phyloP scores from a whole-genome alignment of 1,140 invertebrate genomes.

The Calosoma granatense region DNA sequence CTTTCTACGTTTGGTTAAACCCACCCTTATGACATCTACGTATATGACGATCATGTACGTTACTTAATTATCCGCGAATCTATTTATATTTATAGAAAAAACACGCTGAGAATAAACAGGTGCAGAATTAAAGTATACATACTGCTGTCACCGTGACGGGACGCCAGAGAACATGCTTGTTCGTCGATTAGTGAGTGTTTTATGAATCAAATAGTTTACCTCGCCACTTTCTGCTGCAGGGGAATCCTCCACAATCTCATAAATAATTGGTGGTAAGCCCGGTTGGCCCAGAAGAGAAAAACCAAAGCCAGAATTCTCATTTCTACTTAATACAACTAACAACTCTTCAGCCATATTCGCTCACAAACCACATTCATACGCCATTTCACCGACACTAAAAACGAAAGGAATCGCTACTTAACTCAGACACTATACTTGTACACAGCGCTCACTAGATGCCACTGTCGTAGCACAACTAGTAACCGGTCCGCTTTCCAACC shows the following conservation, averaged over 20 bases:
- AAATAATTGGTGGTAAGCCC: slow-evolving; percentile 81
- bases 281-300: slow-evolving; percentile 81
- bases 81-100: slow-evolving; percentile 1
- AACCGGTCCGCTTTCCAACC: not conserved
- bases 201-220: slow-evolving; percentile 46
- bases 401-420: slow-evolving; percentile 2
- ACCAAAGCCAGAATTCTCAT: slow-evolving; percentile 74
- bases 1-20: slow-evolving; percentile 3
- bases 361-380: slow-evolving; percentile 35
- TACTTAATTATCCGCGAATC: not conserved
- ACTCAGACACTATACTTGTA: not conserved
- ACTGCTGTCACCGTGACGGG: slow-evolving; percentile 6
- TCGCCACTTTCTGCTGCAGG: slow-evolving; percentile 78
- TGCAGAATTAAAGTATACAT: slow-evolving; percentile 7
- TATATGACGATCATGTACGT: not conserved
- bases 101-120: not conserved
- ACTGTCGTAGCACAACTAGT: not conserved
- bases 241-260: slow-evolving; percentile 84
- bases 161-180: slow-evolving; percentile 10
- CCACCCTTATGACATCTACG: not conserved
- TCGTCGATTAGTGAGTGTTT: not conserved
- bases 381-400: slow-evolving; percentile 7
- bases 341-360: slow-evolving; percentile 76
- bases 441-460: not conserved
- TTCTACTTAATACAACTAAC: slow-evolving; percentile 69